Evolutionary conservation across 2,113 vertebrate genomes (phyloP), one percentile per base, ranked within the genome.

Genomic region (Hippocampus zosterae): DNA sequence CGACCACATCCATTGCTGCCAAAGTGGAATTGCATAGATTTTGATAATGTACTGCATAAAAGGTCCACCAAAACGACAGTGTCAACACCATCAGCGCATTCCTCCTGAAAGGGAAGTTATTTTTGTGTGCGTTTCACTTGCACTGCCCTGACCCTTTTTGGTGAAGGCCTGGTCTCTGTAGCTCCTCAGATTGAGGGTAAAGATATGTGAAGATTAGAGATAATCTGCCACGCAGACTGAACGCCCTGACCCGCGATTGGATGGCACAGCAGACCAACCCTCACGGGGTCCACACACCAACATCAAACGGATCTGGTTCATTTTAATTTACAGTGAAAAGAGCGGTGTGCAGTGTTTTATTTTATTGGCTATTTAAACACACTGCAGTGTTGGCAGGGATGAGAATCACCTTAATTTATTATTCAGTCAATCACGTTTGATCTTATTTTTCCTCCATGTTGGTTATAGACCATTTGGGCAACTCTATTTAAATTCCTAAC

Each of bases 171-270:
- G 82, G 65, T 82, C 86, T 81, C 71, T 84, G 70, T 76, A 64
- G 37, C 80, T 82, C 71, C 70, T 86, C 76, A 77, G 74, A 81
- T 75, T 79, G 76, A 72, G 76, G 85, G 85, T 85, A 85, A 88
- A 90, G 86, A 86, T 84, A 86, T 85, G 80, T 83, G 68, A 86
- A 92, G 91, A 92, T 93, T 90, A 92, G 78, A 67, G 89, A 86
- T 90, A 91, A 92, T 92, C 88, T 91, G 76, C 78, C 66, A 79
- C 82, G 71, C 88, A 90, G 90, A 87, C 86, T 81, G 67, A 71
- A 67, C 67, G 68, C 88, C 87, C 84, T 84, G 83, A 79, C 86
- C 67, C 67, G 82, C 61, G 80, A 73, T 73, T 75, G 61, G 68
- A 76, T 86, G 82, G 80, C 69, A 81, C 59, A 65, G 70, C 79